Evolutionary conservation across 2,113 vertebrate genomes (phyloP).

Genomic region (Microcebus jonahi): DNA sequence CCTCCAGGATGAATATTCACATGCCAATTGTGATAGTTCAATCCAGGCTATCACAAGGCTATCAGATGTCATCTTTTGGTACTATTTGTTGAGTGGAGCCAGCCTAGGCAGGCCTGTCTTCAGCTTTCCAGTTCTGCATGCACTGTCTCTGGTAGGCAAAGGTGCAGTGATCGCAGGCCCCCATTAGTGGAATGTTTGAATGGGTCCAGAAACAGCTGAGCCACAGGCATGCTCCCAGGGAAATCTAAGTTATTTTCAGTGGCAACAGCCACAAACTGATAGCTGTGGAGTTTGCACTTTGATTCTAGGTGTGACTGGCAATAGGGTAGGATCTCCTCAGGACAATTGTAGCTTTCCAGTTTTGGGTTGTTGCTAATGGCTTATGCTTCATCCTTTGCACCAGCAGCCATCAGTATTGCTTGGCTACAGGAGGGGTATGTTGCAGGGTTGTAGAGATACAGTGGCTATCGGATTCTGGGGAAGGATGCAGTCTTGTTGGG

Average conservation of each 20-base stretch:
- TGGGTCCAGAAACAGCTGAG: background rate
- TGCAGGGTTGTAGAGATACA: background rate
- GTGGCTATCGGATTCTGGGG: too few species aligned
- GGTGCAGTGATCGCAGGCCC: background rate
- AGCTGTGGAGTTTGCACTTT: background rate
- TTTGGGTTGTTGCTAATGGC: background rate
- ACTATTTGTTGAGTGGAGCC: background rate
- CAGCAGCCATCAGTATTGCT: background rate
- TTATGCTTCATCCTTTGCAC: background rate
- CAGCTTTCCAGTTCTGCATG: background rate
- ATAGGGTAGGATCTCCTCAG: background rate
- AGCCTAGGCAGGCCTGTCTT: background rate
- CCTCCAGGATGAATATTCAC: background rate
- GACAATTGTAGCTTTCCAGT: background rate
- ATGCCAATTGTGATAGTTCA: background rate
- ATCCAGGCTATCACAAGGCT: background rate
- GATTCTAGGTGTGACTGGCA: background rate
- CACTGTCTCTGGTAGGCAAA: background rate
- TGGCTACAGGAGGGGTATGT: background rate
- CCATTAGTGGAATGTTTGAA: background rate
- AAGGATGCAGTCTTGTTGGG: background rate
- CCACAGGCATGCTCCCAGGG: background rate
- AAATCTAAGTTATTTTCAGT: background rate
- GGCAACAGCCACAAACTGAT: background rate
- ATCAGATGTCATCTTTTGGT: background rate